Percentiles rank a stretch among this genome's conserved stretches.
Conservation (phyloP, 2,797 vertebrate species). For the Scyliorhinus canicula region DNA sequence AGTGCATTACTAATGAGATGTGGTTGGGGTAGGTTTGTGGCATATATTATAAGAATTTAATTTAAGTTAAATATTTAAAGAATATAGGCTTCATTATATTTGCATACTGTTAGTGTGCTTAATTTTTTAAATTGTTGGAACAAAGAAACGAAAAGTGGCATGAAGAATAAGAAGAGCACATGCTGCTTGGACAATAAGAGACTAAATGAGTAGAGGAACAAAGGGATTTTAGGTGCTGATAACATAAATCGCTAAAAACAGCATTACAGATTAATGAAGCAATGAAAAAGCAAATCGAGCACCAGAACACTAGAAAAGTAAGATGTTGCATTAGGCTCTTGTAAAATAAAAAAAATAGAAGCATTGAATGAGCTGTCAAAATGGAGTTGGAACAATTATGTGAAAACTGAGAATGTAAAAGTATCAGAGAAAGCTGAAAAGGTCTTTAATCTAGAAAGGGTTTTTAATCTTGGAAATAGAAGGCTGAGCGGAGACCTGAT, state of each 20-base stretch:
- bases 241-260: not conserved
- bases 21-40: not conserved
- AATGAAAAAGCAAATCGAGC: not conserved
- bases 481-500: not conserved
- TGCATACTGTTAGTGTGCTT: not conserved
- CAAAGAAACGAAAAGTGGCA: not conserved
- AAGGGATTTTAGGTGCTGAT: too few species aligned
- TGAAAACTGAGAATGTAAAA: not conserved
- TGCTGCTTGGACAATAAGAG: not conserved
- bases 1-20: not conserved
- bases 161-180: not conserved
- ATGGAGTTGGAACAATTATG: not conserved
- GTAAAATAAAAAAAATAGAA: not conserved
- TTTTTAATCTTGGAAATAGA: not conserved
- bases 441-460: too few species aligned
- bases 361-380: not conserved
- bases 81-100: not conserved
- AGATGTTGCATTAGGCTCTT: not conserved
- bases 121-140: not conserved
- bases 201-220: too few species aligned
- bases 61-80: too few species aligned
- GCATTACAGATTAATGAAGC: not conserved
- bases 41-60: not conserved
- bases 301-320: not conserved
- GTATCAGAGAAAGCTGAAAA: not conserved